A percentile compares a stretch with the other conserved stretches of the same genome.
phyloP scores from a whole-genome alignment of 2,797 vertebrate genomes.

The Smutsia temminckii region DNA sequence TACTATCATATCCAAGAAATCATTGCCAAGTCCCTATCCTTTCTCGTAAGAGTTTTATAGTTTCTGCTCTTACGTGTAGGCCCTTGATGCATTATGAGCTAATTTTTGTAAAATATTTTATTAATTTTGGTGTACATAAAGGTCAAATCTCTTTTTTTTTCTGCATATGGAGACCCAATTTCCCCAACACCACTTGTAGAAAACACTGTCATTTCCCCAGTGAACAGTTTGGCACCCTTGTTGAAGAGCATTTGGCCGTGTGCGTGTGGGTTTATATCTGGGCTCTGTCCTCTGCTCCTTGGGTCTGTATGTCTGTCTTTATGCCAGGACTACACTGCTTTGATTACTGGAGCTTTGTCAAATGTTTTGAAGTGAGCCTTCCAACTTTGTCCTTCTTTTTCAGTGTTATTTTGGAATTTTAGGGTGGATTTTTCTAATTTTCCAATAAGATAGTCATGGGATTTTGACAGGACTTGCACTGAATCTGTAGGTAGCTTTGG shows the following conservation, averaged over 20 bases:
- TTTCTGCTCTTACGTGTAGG: background rate
- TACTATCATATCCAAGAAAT: background rate
- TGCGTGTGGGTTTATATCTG: background rate
- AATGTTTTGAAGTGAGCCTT: background rate
- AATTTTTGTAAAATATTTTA: background rate
- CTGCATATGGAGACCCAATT: background rate
- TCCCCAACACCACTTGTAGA: background rate
- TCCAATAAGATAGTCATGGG: background rate
- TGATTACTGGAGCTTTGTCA: background rate
- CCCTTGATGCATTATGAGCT: background rate
- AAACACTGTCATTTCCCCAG: fast-evolving
- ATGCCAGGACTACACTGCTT: background rate
- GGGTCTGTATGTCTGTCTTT: fast-evolving
- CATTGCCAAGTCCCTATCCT: background rate
- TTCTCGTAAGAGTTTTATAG: background rate
- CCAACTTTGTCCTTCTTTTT: background rate
- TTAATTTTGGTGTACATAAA: background rate
- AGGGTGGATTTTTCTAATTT: background rate
- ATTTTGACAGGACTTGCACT: background rate
- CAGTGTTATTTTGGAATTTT: background rate
- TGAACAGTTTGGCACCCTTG: background rate
- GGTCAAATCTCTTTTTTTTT: background rate
- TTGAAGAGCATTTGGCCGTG: background rate
- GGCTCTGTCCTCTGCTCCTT: background rate
- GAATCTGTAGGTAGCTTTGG: background rate